Base-by-base conservation (phyloP, 2,113 vertebrate genomes). In the Dicerorhinus sumatrensis region DNA sequence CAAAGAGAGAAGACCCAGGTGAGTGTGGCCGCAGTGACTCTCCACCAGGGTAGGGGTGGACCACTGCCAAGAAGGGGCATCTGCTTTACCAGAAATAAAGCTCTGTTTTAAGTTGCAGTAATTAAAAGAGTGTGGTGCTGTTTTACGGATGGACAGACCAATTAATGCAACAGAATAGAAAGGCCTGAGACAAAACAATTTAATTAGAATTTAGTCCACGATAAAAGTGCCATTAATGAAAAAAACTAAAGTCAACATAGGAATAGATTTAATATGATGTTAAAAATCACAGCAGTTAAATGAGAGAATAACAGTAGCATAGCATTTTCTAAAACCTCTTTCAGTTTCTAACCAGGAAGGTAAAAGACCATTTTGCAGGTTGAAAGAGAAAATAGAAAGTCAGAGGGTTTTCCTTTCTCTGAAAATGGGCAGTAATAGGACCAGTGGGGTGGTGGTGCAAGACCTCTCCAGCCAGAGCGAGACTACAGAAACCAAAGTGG, bases 121-220 rank as follows among this genome's bases (percentile, higher is more conserved):
- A 96, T 60, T 76, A 14, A 79, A 27, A 63, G 33, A 51, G 21
- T 6, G 3, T 85, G 60, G 7, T 42, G 23, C 21, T 72, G 36
- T 79, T 80, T 72, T 80, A 14, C 46, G 58, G 29, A 48, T 31
- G 42, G 17, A 70, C 29, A 46, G 21, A 46, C 29, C 46, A 77
- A 56, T 17, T 42, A 85, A 84, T 33, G 31, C 67, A 75, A 84
- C 5, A 87, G 23, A 82, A 92, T 5, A 51, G 48, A n/a, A 84
- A 65, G n/a, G 4, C 54, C 33, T 0, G 29, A 79, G 70, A 77
- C 12, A 60, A 31, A 92, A 82, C 16, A 84, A 91, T 6, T 76
- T 29, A 91, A 51, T 48, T 62, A 94, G 33, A 94, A 76, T 62
- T 88, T 56, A 54, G 58, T n/a, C 13, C 54, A 25, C 62, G 33